Percentiles rank a stretch among this genome's conserved stretches.
Evolutionary conservation across 2,113 vertebrate species (phyloP).

Genomic region (Vicugna pacos): DNA sequence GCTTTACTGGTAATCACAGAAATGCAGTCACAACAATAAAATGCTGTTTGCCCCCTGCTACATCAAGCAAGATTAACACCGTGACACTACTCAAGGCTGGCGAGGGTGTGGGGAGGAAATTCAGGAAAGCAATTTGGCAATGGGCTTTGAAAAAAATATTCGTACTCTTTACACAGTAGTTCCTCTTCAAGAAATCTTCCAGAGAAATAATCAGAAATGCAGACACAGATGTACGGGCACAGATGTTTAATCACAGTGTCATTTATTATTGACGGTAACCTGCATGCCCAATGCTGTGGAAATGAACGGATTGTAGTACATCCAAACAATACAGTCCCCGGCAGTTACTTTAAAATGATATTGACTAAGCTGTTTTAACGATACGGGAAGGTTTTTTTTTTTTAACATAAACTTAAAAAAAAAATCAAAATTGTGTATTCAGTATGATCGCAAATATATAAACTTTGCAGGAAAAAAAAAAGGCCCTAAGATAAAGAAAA

Average conservation of each 20-base stretch:
- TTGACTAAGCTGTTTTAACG: not conserved
- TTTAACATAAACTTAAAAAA: not conserved
- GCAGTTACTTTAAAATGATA: not conserved
- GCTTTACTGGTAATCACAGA: slow-evolving; percentile 27
- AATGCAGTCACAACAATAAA: slow-evolving; percentile 1
- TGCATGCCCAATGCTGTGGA: not conserved
- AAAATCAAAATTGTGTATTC: not conserved
- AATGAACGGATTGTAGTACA: not conserved
- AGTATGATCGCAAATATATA: not conserved
- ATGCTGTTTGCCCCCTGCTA: not conserved
- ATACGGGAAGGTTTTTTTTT: not conserved
- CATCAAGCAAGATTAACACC: not conserved
- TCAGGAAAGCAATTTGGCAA: slow-evolving; percentile 31
- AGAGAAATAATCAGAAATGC: slow-evolving; percentile 61
- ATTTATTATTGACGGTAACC: slow-evolving; percentile 53
- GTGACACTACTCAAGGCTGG: not conserved
- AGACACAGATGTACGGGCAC: slow-evolving; percentile 20
- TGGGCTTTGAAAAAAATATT: slow-evolving; percentile 8
- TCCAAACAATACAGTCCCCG: not conserved
- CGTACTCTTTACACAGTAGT: slow-evolving; percentile 28
- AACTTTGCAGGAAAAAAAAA: not conserved
- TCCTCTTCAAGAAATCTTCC: slow-evolving; percentile 45
- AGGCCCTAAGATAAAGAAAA: not conserved
- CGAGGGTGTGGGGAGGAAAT: not conserved
- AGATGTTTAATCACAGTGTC: slow-evolving; percentile 18